phyloP scores from a whole-genome alignment of 1,140 invertebrate species.

The Zaprionus gabonicus region DNA sequence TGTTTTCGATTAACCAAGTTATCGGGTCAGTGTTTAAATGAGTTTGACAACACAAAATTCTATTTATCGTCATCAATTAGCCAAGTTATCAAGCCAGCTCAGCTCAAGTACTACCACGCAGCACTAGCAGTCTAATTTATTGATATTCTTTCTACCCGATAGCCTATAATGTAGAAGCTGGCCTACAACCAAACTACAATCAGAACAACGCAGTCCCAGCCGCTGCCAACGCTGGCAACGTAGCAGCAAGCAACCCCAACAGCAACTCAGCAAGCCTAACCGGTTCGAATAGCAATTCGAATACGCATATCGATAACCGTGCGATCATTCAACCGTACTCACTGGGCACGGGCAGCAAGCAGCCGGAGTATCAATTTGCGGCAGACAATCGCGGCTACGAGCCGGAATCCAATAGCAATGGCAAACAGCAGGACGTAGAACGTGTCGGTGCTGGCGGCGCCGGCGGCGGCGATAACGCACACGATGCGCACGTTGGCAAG shows the following conservation, averaged over 20 bases:
- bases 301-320: slow-evolving; percentile 74
- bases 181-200: slow-evolving; percentile 89
- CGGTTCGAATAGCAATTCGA: slow-evolving; percentile 29
- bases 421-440: slow-evolving; percentile 81
- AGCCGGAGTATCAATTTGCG: slow-evolving; percentile 79
- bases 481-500: slow-evolving; percentile 47
- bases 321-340: slow-evolving; percentile 81
- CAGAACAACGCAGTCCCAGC: slow-evolving; percentile 83
- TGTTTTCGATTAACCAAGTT: too few relatives aligned
- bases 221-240: slow-evolving; percentile 57
- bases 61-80: too few relatives aligned
- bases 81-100: too few relatives aligned
- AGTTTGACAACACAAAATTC: too few relatives aligned
- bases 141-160: background rate
- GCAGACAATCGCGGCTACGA: slow-evolving; percentile 78
- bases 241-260: slow-evolving; percentile 55
- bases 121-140: too few relatives aligned
- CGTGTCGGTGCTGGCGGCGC: slow-evolving; percentile 67
- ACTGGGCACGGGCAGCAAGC: slow-evolving; percentile 59
- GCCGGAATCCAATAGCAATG: slow-evolving; percentile 64
- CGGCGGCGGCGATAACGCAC: slow-evolving; percentile 60
- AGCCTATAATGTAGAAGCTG: slow-evolving; percentile 88
- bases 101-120: too few relatives aligned
- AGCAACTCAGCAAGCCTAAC: slow-evolving; percentile 55
- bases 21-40: too few relatives aligned